Percentiles rank a stretch among this genome's conserved stretches.
phyloP scores from a whole-genome alignment of 2,113 vertebrate species.

The Heterocephalus glaber region DNA sequence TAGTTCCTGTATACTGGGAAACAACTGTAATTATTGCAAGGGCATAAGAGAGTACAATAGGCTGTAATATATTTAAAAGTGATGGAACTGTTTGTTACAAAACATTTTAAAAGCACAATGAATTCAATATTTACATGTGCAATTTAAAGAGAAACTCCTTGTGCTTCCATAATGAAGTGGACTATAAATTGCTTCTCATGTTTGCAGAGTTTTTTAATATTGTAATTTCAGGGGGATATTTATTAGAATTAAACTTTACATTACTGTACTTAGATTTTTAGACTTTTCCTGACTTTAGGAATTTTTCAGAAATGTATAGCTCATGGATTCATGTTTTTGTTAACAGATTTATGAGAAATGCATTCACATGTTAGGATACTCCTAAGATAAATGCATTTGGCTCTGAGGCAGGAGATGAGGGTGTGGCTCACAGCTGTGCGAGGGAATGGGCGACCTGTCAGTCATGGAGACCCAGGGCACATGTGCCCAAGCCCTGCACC shows the following conservation, averaged over 20 bases:
- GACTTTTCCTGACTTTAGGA: neutral
- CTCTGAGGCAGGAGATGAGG: neutral
- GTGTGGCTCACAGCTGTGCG: neutral
- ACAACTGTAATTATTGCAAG: neutral
- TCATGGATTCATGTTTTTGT: neutral
- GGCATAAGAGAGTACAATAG: neutral
- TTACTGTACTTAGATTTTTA: neutral
- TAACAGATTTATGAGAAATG: neutral
- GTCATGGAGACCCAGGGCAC: neutral
- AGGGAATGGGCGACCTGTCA: neutral
- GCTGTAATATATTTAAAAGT: neutral
- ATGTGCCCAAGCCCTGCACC: neutral
- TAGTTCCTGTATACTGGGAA: neutral
- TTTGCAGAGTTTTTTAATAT: neutral
- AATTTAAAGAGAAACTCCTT: neutral
- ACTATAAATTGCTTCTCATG: neutral
- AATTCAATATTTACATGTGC: neutral
- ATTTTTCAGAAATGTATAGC: neutral
- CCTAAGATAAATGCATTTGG: neutral
- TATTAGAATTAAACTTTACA: constrained; percentile 6
- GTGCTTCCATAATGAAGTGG: neutral
- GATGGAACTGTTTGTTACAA: neutral
- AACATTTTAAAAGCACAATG: neutral
- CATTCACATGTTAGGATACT: neutral
- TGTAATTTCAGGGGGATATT: neutral